Base-by-base conservation (phyloP, 2,888 invertebrate genomes). In the Ligdia adustata region DNA sequence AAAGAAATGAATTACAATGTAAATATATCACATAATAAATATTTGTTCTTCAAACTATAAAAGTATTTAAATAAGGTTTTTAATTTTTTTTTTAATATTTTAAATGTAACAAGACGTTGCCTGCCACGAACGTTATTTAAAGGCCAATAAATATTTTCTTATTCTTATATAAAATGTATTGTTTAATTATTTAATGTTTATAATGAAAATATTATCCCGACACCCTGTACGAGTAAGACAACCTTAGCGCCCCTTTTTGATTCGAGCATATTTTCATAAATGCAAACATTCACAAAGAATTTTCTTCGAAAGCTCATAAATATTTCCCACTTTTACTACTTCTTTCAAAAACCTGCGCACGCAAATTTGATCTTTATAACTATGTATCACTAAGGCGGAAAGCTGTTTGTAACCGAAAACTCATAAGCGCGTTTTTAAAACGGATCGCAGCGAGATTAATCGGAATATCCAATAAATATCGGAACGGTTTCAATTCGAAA, bases 241-340 rank as follows among this genome's bases (percentile, higher is more conserved):
- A 55, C 55, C 55, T 35, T 41, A 55, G 55, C 52, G 55, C 71
- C 81, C 79, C 78, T 77, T 77, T 51, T 82, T 79, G 78, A 82
- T 79, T 81, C 73, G 73, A 88, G 87, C 89, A 89, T 89, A 89
- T 89, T 89, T 89, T 88, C 87, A 89, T 89, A 89, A 89, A 89
- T 89, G 89, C 89, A 88, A 89, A 89, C 88, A 88, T 83, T 88
- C 81, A 76, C 72, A 85, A 89, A 88, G 87, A 88, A 87, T 86
- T 89, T 87, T 82, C 84, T 87, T 83, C 80, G 77, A 86, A 88
- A 87, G 86, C 85, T 87, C 89, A 88, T 89, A 89, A 89, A 89
- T 89, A 89, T 87, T 83, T 76, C 79, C 86, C 84, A 84, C 82
- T 88, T 87, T 86, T 85, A 85, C 82, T 81, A 74, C 79, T 77